These are phyloP conservation scores for Grantiella picta DNA, from an alignment of 2,113 vertebrate genomes.

Conservation along the genomic window DNA sequence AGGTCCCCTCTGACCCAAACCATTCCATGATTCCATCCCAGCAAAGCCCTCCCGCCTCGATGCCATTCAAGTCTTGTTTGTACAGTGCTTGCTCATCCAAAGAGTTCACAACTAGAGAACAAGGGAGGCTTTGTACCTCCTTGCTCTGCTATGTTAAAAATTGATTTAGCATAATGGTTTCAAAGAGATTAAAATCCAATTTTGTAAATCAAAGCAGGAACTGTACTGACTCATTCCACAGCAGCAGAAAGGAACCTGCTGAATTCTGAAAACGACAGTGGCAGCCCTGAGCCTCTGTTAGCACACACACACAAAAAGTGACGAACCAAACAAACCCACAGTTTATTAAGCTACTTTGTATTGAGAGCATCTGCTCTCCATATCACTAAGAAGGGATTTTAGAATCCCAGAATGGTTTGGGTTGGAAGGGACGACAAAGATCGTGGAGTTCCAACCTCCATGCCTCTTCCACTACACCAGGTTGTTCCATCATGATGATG, in stretches of 20 bases:
- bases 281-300: constrained; percentile 19
- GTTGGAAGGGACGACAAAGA: not conserved
- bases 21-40: fast-evolving
- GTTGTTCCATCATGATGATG: not conserved
- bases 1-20: not conserved
- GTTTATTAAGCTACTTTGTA: not conserved
- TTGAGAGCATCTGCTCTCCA: not conserved
- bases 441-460: fast-evolving
- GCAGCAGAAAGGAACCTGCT: constrained; percentile 21
- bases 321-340: constrained; percentile 28
- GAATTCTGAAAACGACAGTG: not conserved
- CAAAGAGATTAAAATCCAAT: constrained; percentile 66
- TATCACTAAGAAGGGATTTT: not conserved
- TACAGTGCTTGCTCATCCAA: constrained; percentile 19
- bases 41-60: not conserved
- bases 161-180: constrained; percentile 69
- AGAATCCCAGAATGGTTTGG: not conserved
- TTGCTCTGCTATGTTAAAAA: constrained; percentile 58
- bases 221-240: constrained; percentile 38
- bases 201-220: constrained; percentile 64
- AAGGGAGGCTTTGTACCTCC: constrained; percentile 61
- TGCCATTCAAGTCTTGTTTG: constrained; percentile 10
- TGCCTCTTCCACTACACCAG: not conserved
- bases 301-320: not conserved
- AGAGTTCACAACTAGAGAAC: constrained; percentile 41